These are phyloP conservation scores for Chaenocephalus aceratus DNA, from an alignment of 2,113 vertebrate genomes.

Conservation along the genomic window DNA sequence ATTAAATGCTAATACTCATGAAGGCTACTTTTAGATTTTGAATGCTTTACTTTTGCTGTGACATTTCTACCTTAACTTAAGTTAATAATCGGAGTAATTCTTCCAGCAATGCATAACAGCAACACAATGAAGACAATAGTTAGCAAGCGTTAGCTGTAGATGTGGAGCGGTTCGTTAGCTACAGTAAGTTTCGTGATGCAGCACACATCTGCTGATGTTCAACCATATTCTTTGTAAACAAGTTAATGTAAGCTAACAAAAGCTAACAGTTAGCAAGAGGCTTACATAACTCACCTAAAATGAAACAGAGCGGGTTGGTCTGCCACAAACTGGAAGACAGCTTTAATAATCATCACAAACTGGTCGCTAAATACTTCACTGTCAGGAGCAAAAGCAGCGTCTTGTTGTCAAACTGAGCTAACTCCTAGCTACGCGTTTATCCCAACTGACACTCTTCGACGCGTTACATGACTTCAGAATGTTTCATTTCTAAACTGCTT, in stretches of 20 bases:
- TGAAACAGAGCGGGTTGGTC: neutral
- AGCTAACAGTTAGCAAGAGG: neutral
- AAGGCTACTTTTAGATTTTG: neutral
- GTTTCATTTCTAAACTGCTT: neutral
- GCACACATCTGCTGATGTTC: neutral
- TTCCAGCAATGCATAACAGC: neutral
- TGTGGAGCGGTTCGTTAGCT: too few species aligned
- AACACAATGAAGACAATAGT: neutral
- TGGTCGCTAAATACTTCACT: neutral
- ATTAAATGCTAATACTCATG: neutral
- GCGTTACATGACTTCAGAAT: neutral
- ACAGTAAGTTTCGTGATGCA: neutral
- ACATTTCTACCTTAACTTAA: neutral
- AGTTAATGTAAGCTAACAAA: neutral
- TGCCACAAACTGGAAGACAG: neutral
- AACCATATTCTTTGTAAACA: neutral
- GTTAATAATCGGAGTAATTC: neutral
- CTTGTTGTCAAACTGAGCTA: slow-evolving; percentile 2
- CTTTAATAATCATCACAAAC: slow-evolving; percentile 34
- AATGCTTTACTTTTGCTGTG: neutral
- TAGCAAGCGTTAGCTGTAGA: neutral
- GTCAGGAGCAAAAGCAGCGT: slow-evolving; percentile 5
- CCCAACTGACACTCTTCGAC: neutral
- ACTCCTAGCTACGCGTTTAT: neutral
- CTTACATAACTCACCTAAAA: slow-evolving; percentile 40